A percentile compares a stretch with the other conserved stretches of the same genome.
Evolutionary conservation across 92 coral and sea anemone genomes (phyloP).

Genomic region (Paramuricea clavata): DNA sequence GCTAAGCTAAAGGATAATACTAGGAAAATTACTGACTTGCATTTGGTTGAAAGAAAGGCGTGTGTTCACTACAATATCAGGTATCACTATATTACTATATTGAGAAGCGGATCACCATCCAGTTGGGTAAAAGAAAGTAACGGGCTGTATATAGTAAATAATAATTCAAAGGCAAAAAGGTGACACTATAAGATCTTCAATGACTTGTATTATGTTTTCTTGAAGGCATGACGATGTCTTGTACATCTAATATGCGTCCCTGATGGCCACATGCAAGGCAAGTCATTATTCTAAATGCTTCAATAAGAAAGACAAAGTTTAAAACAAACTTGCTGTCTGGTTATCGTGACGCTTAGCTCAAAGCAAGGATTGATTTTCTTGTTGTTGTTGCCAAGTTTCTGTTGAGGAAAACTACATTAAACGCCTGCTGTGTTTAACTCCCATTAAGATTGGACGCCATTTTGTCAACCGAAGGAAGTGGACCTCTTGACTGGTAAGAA

Average conservation of each 20-base stretch:
- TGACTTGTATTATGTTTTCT: not conserved
- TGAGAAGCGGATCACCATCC: too few relatives aligned
- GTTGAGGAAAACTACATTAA: not conserved
- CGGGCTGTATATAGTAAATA: too few relatives aligned
- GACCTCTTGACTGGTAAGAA: not conserved
- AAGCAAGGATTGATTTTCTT: not conserved
- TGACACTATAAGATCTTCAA: not conserved
- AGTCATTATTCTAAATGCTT: constrained; percentile 4
- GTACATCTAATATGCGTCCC: constrained; percentile 1
- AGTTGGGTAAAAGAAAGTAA: too few relatives aligned
- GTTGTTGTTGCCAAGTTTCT: not conserved
- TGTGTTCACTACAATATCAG: too few relatives aligned
- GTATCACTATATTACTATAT: too few relatives aligned
- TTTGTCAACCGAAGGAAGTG: not conserved
- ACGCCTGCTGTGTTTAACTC: not conserved
- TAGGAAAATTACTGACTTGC: too few relatives aligned
- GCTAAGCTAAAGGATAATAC: too few relatives aligned
- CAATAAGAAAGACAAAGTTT: constrained; percentile 8
- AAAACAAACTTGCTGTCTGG: constrained; percentile 5
- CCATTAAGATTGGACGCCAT: not conserved
- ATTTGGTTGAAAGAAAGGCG: too few relatives aligned
- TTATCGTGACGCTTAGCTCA: not conserved
- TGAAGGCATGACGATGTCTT: not conserved
- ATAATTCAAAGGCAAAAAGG: not conserved
- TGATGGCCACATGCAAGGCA: constrained; percentile 18